phyloP scores from a whole-genome alignment of 2,888 invertebrate species.

The Julus scandinavius region DNA sequence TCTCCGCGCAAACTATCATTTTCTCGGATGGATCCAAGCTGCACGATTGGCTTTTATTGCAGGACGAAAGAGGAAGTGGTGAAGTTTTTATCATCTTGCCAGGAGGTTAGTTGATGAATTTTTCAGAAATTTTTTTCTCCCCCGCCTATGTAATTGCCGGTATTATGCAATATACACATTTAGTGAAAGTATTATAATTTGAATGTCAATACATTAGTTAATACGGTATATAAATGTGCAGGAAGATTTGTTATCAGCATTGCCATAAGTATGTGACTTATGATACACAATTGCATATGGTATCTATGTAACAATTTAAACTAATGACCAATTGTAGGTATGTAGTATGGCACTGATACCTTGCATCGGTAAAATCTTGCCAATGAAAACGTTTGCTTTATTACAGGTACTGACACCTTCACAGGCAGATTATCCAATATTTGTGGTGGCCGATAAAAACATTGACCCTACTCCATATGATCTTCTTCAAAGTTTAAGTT shows the following conservation, averaged over 20 bases:
- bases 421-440: conserved; percentile 80
- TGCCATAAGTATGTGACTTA: too few species aligned
- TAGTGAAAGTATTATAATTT: too few species aligned
- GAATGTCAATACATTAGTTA: too few species aligned
- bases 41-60: conserved; percentile 90
- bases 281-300: too few species aligned
- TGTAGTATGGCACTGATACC: not conserved
- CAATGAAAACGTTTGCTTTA: conserved; percentile 26
- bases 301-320: too few species aligned
- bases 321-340: not conserved
- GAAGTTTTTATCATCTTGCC: conserved; percentile 70
- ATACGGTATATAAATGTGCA: too few species aligned
- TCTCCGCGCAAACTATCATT: conserved; percentile 86
- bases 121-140: not conserved
- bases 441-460: conserved; percentile 78
- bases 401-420: conserved; percentile 48
- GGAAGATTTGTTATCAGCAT: too few species aligned
- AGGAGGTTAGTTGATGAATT: conserved; percentile 49
- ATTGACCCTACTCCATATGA: not conserved
- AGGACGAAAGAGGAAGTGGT: conserved; percentile 80
- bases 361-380: too few species aligned
- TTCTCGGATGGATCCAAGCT: conserved; percentile 90
- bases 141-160: too few species aligned
- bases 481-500: conserved; percentile 33
- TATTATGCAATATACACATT: not conserved